phyloP scores from a whole-genome alignment of 1,140 invertebrate genomes.

The Atta colombica region DNA sequence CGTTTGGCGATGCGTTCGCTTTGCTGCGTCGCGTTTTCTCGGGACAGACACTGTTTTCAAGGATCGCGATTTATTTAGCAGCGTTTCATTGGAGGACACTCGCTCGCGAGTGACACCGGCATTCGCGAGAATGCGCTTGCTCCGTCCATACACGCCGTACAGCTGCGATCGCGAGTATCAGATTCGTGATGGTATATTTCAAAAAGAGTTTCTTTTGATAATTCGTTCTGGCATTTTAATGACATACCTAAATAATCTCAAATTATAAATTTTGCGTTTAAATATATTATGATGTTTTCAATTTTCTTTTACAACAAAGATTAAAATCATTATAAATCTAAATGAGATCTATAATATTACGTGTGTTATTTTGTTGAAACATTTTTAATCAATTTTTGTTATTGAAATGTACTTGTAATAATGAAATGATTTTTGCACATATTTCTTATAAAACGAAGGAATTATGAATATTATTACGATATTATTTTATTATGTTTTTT shows the following conservation, averaged over 20 bases:
- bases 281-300: background rate
- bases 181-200: conserved; percentile 2
- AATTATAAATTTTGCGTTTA: background rate
- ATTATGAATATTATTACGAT: background rate
- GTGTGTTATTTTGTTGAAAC: background rate
- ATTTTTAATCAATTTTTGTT: background rate
- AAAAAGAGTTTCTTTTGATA: background rate
- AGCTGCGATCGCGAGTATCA: conserved; percentile 49
- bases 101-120: conserved; percentile 34
- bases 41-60: conserved; percentile 31
- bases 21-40: conserved; percentile 52
- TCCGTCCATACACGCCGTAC: conserved; percentile 48
- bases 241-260: conserved; percentile 14
- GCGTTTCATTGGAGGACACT: conserved; percentile 36
- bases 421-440: background rate
- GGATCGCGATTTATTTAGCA: conserved; percentile 49
- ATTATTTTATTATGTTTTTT: background rate
- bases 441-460: background rate
- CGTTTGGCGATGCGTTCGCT: conserved; percentile 47
- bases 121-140: conserved; percentile 53
- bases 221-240: background rate
- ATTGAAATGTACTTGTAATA: background rate
- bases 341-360: background rate
- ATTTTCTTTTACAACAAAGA: conserved; percentile 17
- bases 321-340: background rate